Conservation (phyloP, 2,888 invertebrate species). For the Helobdella robusta region DNA sequence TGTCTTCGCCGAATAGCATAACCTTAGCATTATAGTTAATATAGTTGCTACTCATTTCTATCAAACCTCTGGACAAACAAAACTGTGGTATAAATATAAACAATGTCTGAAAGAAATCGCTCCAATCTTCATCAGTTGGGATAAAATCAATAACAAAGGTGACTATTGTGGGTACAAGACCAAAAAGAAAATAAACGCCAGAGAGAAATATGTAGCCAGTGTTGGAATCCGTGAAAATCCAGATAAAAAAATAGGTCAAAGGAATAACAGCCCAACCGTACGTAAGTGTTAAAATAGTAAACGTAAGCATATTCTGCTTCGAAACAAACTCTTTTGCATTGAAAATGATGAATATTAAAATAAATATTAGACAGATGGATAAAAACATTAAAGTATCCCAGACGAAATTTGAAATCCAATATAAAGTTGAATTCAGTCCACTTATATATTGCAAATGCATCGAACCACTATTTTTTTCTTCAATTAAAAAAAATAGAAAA, state of each 20-base stretch:
- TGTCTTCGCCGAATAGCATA: slow-evolving; percentile 41
- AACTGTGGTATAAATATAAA: slow-evolving; percentile 77
- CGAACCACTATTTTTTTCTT: slow-evolving; percentile 63
- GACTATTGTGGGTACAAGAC: slow-evolving; percentile 52
- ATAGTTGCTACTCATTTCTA: slow-evolving; percentile 68
- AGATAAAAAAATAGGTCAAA: slow-evolving; percentile 55
- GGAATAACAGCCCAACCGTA: slow-evolving; percentile 16
- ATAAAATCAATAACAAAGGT: slow-evolving; percentile 15
- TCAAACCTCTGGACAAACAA: slow-evolving; percentile 69
- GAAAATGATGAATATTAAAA: not conserved
- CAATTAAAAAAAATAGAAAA: slow-evolving; percentile 67
- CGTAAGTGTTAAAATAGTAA: not conserved
- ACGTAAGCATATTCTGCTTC: not conserved
- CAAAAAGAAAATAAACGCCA: slow-evolving; percentile 70
- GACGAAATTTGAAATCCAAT: slow-evolving; percentile 64
- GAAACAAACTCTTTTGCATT: not conserved
- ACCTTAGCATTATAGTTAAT: slow-evolving; percentile 42
- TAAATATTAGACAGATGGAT: not conserved
- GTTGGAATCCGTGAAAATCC: slow-evolving; percentile 66
- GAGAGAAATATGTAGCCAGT: slow-evolving; percentile 73
- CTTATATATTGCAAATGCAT: slow-evolving; percentile 63
- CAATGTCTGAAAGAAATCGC: slow-evolving; percentile 62
- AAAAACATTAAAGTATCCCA: slow-evolving; percentile 64
- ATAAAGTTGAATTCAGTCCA: slow-evolving; percentile 58
- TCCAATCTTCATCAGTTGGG: slow-evolving; percentile 53